Conservation (phyloP, 1,140 invertebrate genomes). For the Apis cerana region DNA sequence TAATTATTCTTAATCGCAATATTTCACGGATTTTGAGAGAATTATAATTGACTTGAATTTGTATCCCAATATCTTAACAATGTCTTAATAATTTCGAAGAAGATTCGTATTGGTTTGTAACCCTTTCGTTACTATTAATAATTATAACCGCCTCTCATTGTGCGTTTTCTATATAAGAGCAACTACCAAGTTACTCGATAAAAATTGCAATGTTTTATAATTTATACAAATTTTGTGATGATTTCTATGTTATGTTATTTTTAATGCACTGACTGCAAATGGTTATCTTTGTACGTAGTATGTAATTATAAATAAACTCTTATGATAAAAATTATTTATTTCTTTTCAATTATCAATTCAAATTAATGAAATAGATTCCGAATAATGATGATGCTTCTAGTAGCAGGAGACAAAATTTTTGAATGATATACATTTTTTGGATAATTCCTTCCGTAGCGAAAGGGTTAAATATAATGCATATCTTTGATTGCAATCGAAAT, state of each 20-base stretch:
- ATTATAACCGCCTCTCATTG: neutral
- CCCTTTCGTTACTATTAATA: neutral
- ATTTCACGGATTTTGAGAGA: neutral
- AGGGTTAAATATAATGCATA: neutral
- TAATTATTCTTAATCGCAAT: neutral
- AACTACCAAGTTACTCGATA: neutral
- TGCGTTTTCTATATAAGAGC: neutral
- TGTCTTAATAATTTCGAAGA: neutral
- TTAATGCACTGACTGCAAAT: neutral
- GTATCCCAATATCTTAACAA: neutral
- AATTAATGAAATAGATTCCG: neutral
- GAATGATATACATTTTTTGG: no score
- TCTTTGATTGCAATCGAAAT: neutral
- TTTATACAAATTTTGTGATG: neutral
- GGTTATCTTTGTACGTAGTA: slow-evolving; percentile 3
- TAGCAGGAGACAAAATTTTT: no score
- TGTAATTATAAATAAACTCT: slow-evolving; percentile 1
- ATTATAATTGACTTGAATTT: neutral
- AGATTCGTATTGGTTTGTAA: neutral
- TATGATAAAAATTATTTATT: neutral
- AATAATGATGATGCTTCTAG: no score
- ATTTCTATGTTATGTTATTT: neutral
- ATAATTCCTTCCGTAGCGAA: neutral
- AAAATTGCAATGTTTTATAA: neutral
- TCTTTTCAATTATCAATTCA: neutral